Conservation (phyloP, 2,113 vertebrate genomes). For the Tauraco erythrolophus region DNA sequence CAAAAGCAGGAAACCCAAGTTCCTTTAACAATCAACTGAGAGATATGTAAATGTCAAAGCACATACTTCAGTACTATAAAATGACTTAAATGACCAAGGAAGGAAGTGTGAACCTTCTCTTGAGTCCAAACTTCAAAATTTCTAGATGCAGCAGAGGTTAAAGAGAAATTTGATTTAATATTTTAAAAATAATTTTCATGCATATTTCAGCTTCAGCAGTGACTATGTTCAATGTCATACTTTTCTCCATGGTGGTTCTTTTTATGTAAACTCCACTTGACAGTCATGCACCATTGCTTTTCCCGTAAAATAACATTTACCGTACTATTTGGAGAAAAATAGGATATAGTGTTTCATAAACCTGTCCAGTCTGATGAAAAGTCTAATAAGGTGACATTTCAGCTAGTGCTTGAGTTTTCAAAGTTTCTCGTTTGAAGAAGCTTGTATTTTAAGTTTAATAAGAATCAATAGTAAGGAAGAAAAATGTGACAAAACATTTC, state of each 20-base stretch:
- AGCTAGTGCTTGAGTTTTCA: background rate
- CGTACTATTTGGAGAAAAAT: background rate
- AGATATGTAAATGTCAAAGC: background rate
- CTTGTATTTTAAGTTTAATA: background rate
- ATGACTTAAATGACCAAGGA: background rate
- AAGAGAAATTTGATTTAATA: background rate
- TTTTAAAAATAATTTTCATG: background rate
- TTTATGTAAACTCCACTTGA: background rate
- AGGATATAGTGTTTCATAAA: background rate
- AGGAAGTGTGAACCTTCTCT: background rate
- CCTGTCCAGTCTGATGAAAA: background rate
- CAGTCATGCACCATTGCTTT: background rate
- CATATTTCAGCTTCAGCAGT: background rate
- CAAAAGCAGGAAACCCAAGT: background rate
- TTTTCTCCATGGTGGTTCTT: background rate
- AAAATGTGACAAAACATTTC: background rate
- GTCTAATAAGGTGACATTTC: background rate
- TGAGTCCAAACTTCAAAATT: background rate
- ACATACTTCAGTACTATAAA: background rate
- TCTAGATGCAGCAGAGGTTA: background rate
- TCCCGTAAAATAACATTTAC: background rate
- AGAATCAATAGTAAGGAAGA: background rate
- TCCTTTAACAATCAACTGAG: background rate
- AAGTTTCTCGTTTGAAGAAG: background rate
- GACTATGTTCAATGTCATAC: background rate